Evolutionary conservation across 1,140 invertebrate species (phyloP).

Genomic region (Drosophila pandora): DNA sequence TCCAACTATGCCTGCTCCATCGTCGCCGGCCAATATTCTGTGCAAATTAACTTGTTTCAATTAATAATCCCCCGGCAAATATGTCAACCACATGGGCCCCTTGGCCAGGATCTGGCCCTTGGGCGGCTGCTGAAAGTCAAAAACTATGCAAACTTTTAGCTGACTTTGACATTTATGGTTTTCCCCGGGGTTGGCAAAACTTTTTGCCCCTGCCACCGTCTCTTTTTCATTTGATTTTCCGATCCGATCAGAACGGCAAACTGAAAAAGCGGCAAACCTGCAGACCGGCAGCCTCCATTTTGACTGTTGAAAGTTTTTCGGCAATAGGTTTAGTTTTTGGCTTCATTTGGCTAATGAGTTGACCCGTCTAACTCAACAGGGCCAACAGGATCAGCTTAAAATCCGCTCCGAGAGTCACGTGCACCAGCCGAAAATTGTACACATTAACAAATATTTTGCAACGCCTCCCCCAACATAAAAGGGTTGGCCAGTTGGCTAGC

Average conservation of each 20-base stretch:
- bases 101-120: conserved; percentile 30
- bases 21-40: conserved; percentile 56
- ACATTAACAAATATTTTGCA: conserved; percentile 54
- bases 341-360: conserved; percentile 81
- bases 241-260: conserved; percentile 36
- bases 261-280: background rate
- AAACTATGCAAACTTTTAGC: conserved; percentile 81
- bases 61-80: conserved; percentile 83
- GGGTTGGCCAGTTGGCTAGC: conserved; percentile 12
- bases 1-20: conserved; percentile 7
- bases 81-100: conserved; percentile 75
- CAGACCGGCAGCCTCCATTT: conserved; percentile 14
- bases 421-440: conserved; percentile 53
- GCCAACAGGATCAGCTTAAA: conserved; percentile 17
- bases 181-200: conserved; percentile 56
- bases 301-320: conserved; percentile 57
- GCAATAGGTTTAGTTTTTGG: conserved; percentile 70
- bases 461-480: conserved; percentile 8
- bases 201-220: conserved; percentile 39
- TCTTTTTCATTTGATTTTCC: conserved; percentile 60
- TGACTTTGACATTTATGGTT: conserved; percentile 83
- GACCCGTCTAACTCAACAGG: conserved; percentile 31
- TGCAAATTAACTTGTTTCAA: conserved; percentile 83
- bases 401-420: conserved; percentile 46
- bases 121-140: conserved; percentile 69